Evolutionary conservation across 2,888 invertebrate species (phyloP).

Genomic region (Osmoderma eremita): DNA sequence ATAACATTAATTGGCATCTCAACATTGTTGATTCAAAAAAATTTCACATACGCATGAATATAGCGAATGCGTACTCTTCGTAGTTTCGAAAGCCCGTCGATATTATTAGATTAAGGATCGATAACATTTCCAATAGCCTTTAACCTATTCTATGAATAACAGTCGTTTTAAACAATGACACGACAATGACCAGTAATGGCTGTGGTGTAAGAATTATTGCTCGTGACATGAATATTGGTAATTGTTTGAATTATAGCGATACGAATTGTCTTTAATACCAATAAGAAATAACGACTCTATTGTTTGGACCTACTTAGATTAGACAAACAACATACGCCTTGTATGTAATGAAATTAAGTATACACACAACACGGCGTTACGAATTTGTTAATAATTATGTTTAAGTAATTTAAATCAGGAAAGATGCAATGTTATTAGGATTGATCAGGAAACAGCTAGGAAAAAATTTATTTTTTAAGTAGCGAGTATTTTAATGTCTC

Average conservation of each 20-base stretch:
- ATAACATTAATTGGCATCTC: too few species aligned
- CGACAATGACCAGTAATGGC: slow-evolving; percentile 30
- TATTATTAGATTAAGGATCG: slow-evolving; percentile 17
- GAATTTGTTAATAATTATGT: too few species aligned
- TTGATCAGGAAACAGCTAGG: too few species aligned
- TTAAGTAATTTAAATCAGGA: too few species aligned
- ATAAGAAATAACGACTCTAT: neutral
- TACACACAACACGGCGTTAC: neutral
- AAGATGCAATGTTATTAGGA: too few species aligned
- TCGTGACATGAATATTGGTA: slow-evolving; percentile 17
- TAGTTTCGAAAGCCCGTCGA: neutral
- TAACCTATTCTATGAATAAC: slow-evolving; percentile 31
- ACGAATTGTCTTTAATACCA: slow-evolving; percentile 6
- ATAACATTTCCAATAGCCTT: slow-evolving; percentile 34
- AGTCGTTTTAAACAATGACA: slow-evolving; percentile 26
- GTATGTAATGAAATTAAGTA: neutral
- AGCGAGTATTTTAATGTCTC: too few species aligned
- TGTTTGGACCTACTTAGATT: slow-evolving; percentile 9
- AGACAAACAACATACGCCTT: neutral
- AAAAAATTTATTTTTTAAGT: too few species aligned
- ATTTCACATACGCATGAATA: neutral
- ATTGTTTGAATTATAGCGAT: neutral
- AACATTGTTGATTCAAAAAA: too few species aligned
- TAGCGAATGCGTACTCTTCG: neutral
- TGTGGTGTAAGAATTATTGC: slow-evolving; percentile 23